Evolutionary conservation across 2,113 vertebrate genomes (phyloP).

Genomic region (Forbesichthys papilliferus): DNA sequence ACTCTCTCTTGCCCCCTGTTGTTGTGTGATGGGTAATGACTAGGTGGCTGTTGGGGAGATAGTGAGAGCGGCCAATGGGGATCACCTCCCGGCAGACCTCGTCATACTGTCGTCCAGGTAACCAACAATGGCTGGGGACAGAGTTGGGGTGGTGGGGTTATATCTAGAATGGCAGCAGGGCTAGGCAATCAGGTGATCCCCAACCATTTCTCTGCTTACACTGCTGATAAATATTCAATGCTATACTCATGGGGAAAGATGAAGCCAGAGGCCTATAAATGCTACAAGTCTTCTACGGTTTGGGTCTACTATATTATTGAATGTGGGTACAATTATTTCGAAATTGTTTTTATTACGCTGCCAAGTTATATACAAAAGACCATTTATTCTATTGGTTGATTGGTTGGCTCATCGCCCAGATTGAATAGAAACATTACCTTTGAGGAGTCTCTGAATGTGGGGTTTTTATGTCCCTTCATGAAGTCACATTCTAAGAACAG

Average conservation of each 20-base stretch:
- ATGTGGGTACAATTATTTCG: neutral
- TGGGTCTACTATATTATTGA: slow-evolving; percentile 5
- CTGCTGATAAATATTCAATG: slow-evolving; percentile 14
- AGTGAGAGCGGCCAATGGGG: slow-evolving; percentile 97
- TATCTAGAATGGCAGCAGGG: neutral
- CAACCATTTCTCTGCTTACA: slow-evolving; percentile 12
- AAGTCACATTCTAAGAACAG: slow-evolving; percentile 40
- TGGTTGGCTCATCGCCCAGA: slow-evolving; percentile 5
- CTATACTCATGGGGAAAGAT: slow-evolving; percentile 25
- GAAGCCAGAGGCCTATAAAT: slow-evolving; percentile 8
- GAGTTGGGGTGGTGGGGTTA: slow-evolving; percentile 21
- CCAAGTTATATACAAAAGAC: neutral
- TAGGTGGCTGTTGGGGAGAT: slow-evolving; percentile 98
- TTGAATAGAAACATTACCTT: slow-evolving; percentile 45
- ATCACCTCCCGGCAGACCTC: slow-evolving; percentile 98
- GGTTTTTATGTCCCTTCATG: slow-evolving; percentile 71
- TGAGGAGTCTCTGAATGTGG: slow-evolving; percentile 29
- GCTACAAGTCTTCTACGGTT: slow-evolving; percentile 2
- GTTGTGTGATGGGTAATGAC: slow-evolving; percentile 81
- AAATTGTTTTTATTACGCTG: neutral
- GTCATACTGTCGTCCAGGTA: slow-evolving; percentile 99
- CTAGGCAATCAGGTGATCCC: slow-evolving; percentile 9
- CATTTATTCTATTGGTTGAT: slow-evolving; percentile 21
- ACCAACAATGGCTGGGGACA: slow-evolving; percentile 70
- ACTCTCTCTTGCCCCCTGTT: slow-evolving; percentile 80